Base-by-base conservation (phyloP, 1,140 invertebrate genomes). In the Apis laboriosa region DNA sequence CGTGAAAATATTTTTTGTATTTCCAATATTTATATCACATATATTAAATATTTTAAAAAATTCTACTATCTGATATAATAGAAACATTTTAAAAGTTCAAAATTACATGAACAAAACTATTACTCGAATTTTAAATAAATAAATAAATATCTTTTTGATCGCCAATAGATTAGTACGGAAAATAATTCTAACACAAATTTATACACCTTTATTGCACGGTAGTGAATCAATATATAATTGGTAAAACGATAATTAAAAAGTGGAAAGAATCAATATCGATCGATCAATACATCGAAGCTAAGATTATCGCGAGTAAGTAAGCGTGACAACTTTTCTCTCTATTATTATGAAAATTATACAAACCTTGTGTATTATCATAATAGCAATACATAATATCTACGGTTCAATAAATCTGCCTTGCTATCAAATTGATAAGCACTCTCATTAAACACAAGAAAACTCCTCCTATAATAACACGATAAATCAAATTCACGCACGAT, bases 301-400 rank as follows among this genome's bases (percentile, higher is more conserved):
- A 24, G n/a, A 66, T 80, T 80, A 80, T 74, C 71, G 51, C 34
- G n/a, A 28, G 15, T 66, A 61, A 7, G n/a, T 51, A 8, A 80
- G 19, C 78, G 51, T 64, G 70, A 80, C 66, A 66, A 56, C 61
- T 19, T 66, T 58, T 21, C 3, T 9, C 21, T 2, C 21, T 9
- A 43, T 58, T 51, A 24, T 13, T 28, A 19, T 13, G 56, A 49
- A 70, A 70, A 19, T 77, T 24, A 1, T 49, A 49, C 13, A 13
- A 9, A 58, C 28, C 5, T 19, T 3, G 21, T 49, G 28, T n/a
- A 53, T 8, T 24, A 12, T 12, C 34, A 60, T 49, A 70, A 49
- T 49, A 43, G 28, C 15, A 60, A 8, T 15, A 51, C 24, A 13
- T 28, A 51, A n/a, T 53, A 68, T 63, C 24, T 15, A 1, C 34